These are phyloP conservation scores for Cassiopea andromeda DNA, from an alignment of 30 jellyfish, hydroid and myxozoan genomes.

Conservation along the genomic window DNA sequence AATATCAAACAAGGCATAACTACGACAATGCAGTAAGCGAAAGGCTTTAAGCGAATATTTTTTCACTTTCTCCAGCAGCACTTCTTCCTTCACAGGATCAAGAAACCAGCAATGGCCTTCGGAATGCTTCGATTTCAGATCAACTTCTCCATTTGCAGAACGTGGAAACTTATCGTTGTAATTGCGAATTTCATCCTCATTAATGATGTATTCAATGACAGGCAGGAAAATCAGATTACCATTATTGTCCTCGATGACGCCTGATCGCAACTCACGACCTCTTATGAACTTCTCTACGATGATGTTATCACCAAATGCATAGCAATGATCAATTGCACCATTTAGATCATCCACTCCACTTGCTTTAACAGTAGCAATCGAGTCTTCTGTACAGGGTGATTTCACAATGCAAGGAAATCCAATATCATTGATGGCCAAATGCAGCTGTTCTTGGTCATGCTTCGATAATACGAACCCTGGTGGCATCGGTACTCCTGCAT, in stretches of 20 bases:
- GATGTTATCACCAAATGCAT: not conserved
- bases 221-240: conserved; percentile 2
- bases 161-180: not conserved
- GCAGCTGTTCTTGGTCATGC: not conserved
- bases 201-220: not conserved
- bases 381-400: not conserved
- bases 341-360: not conserved
- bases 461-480: not conserved
- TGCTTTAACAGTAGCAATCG: not conserved
- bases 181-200: not conserved
- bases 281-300: not conserved
- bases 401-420: not conserved
- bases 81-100: not conserved
- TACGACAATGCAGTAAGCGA: not conserved
- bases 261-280: not conserved
- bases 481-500: not conserved
- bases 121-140: not conserved
- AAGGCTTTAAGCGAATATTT: not conserved
- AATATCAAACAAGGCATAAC: not conserved
- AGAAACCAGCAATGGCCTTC: not conserved
- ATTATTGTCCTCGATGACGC: not conserved
- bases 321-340: not conserved
- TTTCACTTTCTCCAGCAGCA: not conserved
- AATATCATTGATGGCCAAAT: not conserved
- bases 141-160: not conserved